These are phyloP conservation scores for Philereme transversata DNA, from an alignment of 2,888 invertebrate genomes.

Conservation along the genomic window DNA sequence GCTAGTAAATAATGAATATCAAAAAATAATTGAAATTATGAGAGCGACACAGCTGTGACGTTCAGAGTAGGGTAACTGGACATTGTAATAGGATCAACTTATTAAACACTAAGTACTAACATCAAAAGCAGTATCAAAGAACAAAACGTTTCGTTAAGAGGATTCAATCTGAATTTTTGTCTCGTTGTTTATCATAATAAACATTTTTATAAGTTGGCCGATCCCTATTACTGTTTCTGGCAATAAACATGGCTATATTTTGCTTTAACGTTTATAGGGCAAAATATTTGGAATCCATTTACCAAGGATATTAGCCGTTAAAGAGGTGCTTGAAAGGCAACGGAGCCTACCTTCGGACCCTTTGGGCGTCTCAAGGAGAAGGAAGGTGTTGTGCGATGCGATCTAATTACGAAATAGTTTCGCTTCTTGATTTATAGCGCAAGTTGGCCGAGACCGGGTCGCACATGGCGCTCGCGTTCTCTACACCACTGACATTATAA, in stretches of 20 bases:
- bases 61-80: conserved; percentile 41
- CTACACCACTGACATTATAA: conserved; percentile 70
- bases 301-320: conserved; percentile 81
- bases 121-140: conserved; percentile 77
- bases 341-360: conserved; percentile 77
- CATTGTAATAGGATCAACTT: conserved; percentile 84
- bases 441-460: conserved; percentile 69
- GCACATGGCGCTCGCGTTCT: conserved; percentile 62
- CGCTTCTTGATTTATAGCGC: conserved; percentile 84
- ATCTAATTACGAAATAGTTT: conserved; percentile 85
- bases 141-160: conserved; percentile 76
- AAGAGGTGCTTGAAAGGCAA: conserved; percentile 81
- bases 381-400: conserved; percentile 82
- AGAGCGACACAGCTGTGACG: too few species aligned
- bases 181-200: conserved; percentile 34
- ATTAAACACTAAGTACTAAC: conserved; percentile 82
- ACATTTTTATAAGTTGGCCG: conserved; percentile 14
- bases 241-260: conserved; percentile 72
- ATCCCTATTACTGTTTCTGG: conserved; percentile 26
- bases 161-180: conserved; percentile 58
- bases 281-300: conserved; percentile 81
- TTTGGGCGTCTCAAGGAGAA: conserved; percentile 77
- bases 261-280: conserved; percentile 67
- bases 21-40: too few species aligned
- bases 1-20: too few species aligned